These are phyloP conservation scores for Zaprionus kolodkinae DNA, from an alignment of 1,140 invertebrate genomes.

Conservation along the genomic window DNA sequence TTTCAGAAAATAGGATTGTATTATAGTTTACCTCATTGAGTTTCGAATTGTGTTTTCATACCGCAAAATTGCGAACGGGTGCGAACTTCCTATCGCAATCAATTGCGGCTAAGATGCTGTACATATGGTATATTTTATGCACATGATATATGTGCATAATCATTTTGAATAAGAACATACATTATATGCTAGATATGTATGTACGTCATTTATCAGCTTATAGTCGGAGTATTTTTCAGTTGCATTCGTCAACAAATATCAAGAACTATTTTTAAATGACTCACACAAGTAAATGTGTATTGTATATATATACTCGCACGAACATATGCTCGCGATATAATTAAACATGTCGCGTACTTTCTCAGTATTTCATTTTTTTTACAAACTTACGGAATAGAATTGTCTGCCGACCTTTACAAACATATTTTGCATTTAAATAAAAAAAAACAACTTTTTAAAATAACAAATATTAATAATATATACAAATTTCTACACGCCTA, in stretches of 20 bases:
- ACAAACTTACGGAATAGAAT: conserved; percentile 5
- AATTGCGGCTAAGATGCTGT: too few relatives aligned
- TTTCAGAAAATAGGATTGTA: too few relatives aligned
- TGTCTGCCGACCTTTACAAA: neutral
- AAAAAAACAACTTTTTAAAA: neutral
- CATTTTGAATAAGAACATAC: too few relatives aligned
- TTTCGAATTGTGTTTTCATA: too few relatives aligned
- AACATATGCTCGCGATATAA: conserved; percentile 23
- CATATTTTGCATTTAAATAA: conserved; percentile 9
- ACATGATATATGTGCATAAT: too few relatives aligned
- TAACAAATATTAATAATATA: neutral
- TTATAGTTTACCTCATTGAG: too few relatives aligned
- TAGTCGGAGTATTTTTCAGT: neutral
- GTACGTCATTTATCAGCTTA: neutral
- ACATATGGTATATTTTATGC: too few relatives aligned
- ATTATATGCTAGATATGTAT: too few relatives aligned
- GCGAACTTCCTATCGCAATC: too few relatives aligned
- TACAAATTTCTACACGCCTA: neutral
- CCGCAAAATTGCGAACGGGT: too few relatives aligned
- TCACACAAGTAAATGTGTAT: neutral
- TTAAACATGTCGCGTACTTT: conserved; percentile 23
- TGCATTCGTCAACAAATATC: conserved; percentile 1
- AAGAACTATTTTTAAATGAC: conserved; percentile 4
- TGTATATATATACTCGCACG: conserved; percentile 1
- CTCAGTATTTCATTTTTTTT: conserved; percentile 24